phyloP scores from a whole-genome alignment of 2,113 vertebrate genomes.

The Ibidorhyncha struthersii region DNA sequence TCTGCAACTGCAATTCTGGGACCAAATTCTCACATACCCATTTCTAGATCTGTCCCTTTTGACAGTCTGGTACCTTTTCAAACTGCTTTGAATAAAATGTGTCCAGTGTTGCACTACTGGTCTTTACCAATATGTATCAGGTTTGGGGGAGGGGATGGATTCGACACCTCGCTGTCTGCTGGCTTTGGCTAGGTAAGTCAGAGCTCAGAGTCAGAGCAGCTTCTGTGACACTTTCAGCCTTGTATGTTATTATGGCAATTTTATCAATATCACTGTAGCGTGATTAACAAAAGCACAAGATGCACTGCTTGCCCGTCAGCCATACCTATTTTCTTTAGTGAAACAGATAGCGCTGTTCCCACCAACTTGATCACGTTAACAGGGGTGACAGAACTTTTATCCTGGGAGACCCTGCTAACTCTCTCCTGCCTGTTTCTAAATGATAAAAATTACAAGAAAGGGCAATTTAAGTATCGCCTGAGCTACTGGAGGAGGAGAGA shows the following conservation, averaged over 20 bases:
- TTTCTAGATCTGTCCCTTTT: background rate
- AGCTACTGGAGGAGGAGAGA: background rate
- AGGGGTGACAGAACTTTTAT: background rate
- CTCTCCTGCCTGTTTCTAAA: background rate
- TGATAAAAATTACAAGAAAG: background rate
- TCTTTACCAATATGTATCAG: background rate
- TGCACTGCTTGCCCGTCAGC: background rate
- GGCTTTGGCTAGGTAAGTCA: background rate
- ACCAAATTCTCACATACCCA: background rate
- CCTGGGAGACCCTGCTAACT: background rate
- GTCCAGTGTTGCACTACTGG: background rate
- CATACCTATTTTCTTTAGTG: background rate
- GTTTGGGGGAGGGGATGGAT: background rate
- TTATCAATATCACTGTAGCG: background rate
- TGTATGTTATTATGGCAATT: background rate
- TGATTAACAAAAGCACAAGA: background rate
- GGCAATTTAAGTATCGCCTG: background rate
- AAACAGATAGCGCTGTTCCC: background rate
- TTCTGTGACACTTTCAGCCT: background rate
- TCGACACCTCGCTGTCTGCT: rapidly evolving
- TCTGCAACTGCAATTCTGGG: background rate
- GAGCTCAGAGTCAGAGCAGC: background rate
- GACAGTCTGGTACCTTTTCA: background rate
- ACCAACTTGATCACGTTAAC: background rate
- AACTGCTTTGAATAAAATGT: background rate